Evolutionary conservation across 2,797 vertebrate species (phyloP).

Genomic region (Neosilurus hyrtlii): DNA sequence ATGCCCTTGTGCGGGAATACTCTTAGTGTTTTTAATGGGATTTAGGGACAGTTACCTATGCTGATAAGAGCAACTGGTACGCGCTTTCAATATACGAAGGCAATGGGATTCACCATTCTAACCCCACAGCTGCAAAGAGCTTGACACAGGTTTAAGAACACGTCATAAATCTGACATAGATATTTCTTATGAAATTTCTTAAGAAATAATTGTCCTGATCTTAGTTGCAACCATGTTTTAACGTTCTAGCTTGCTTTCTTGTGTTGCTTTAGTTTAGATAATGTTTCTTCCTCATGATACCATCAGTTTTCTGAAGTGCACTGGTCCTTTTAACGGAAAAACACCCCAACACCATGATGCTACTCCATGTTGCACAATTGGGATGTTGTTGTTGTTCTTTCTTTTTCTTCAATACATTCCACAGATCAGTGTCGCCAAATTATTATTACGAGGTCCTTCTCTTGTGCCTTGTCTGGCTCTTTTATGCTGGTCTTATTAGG

Average conservation of each 20-base stretch:
- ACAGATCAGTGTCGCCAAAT: not conserved
- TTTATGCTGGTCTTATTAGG: not conserved
- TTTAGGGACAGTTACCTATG: no score
- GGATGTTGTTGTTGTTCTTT: not conserved
- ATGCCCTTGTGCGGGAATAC: no score
- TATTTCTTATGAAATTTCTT: not conserved
- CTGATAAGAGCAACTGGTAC: no score
- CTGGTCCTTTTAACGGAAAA: not conserved
- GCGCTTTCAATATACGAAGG: no score
- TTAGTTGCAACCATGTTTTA: not conserved
- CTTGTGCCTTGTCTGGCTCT: not conserved
- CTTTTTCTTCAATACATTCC: not conserved
- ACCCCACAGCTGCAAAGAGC: no score
- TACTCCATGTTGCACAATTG: not conserved
- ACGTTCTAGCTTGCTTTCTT: not conserved
- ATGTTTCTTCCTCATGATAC: not conserved
- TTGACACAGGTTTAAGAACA: no score
- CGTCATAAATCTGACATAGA: no score
- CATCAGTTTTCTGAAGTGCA: not conserved
- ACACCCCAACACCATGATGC: not conserved
- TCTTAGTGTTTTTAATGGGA: no score
- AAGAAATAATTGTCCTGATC: not conserved
- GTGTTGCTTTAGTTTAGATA: not conserved
- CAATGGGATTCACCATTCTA: no score
- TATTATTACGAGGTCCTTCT: not conserved